Base-by-base conservation (phyloP, 2,888 invertebrate species). In the Tetranychus truncatus region DNA sequence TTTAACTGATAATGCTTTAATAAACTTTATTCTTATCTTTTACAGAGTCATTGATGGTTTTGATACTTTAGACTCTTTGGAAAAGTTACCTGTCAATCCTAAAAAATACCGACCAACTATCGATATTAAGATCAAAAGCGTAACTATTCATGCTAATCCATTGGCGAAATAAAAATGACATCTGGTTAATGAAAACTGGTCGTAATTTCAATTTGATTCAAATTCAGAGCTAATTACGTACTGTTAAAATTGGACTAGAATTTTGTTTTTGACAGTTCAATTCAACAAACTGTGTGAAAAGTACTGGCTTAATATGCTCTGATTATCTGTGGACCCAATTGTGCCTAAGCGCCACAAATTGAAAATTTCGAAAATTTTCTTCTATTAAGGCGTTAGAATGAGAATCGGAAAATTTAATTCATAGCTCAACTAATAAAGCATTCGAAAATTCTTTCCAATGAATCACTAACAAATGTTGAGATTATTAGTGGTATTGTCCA, bases 101-200 rank as follows among this genome's bases (percentile, higher is more conserved):
- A 97, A 96, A 84, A 92, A 90, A 80, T 95, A 88, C 82, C 88
- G 88, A 80, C 97, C 97, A 0, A 83, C 93, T 1, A 88, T 88
- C 66, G 95, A 96, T 81, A 90, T 89, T 45, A 88, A 88, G 83
- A 90, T 99, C 80, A 91, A 91, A 81, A 88, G 87, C 80, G 87
- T 95, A 18, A 96, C 95, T 8, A 93, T 99, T 81, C 99, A 99
- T 86, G 95, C 97, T 5, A 99, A 99, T 86, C 99, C 99, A 20
- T 84, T 99, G 80, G 97, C 97, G 72, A 88, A 87, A 78, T 90
- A 81, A 85, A 11, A 46, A 21, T 9, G 34, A 9, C 15, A 45
- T 24, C 24, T 24, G 24, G 24, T 24, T 24, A 2, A 24, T 24
- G 71, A 34, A 4, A 34, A 34, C 34, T 34, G 34, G 34, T 34